Evolutionary conservation across 2,888 invertebrate genomes (phyloP).

Genomic region (Ornithoptera alexandrae): DNA sequence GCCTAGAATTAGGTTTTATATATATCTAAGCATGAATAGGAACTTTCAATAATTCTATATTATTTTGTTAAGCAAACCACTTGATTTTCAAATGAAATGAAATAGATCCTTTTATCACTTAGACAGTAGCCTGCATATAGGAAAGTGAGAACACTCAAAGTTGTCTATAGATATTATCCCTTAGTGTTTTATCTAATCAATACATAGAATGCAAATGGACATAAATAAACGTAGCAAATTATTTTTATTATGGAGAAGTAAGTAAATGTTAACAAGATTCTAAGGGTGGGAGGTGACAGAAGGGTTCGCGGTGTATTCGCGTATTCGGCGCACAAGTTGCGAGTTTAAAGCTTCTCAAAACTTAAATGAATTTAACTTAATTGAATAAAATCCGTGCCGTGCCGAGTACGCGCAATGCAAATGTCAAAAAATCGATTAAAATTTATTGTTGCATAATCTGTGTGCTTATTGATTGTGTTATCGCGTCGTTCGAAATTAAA

Average conservation of each 20-base stretch:
- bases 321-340: constrained; percentile 4
- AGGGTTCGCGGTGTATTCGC: constrained; percentile 12
- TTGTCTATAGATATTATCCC: constrained; percentile 1
- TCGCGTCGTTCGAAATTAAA: constrained; percentile 3
- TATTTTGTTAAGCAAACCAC: constrained; percentile 9
- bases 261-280: constrained; percentile 8
- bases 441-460: constrained; percentile 21
- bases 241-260: constrained; percentile 10
- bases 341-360: neutral
- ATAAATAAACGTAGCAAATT: no score
- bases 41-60: constrained; percentile 19
- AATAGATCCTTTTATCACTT: constrained; percentile 16
- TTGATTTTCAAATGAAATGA: constrained; percentile 7
- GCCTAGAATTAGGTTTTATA: constrained; percentile 19
- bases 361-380: neutral
- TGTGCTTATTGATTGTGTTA: constrained; percentile 28
- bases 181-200: neutral
- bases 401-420: constrained; percentile 21
- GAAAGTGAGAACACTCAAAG: neutral
- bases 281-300: neutral
- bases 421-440: constrained; percentile 7
- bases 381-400: neutral
- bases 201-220: neutral
- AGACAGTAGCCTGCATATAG: constrained; percentile 18
- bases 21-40: constrained; percentile 28